Conservation (phyloP, 2,113 vertebrate genomes). For the Ageneiosus marmoratus region DNA sequence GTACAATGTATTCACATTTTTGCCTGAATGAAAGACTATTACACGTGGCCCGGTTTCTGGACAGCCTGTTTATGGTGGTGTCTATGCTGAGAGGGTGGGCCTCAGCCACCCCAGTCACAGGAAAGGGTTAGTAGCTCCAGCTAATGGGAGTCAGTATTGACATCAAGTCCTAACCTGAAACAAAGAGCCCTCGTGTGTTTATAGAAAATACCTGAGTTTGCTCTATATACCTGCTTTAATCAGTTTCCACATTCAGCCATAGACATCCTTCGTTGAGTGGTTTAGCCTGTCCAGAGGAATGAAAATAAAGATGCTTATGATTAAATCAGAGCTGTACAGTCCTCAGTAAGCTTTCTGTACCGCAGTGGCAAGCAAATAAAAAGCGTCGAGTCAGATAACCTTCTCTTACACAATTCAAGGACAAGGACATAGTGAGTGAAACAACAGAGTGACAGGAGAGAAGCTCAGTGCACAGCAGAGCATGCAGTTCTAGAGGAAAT, state of each 20-base stretch:
- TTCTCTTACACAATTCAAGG: conserved; percentile 78
- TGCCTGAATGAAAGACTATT: neutral
- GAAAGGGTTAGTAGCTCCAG: neutral
- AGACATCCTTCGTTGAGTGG: neutral
- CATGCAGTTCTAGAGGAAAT: neutral
- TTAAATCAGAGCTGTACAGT: conserved; percentile 62
- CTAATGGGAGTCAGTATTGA: neutral
- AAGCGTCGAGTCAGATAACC: conserved; percentile 80
- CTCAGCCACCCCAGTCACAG: neutral
- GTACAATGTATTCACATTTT: neutral
- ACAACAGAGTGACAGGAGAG: neutral
- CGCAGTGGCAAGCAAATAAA: conserved; percentile 78
- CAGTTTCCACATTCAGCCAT: neutral
- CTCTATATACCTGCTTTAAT: no score
- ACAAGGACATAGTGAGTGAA: conserved; percentile 70
- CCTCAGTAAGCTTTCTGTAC: conserved; percentile 65
- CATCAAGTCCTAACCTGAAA: neutral
- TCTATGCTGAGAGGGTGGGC: neutral
- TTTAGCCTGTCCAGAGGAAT: neutral
- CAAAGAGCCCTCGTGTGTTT: neutral
- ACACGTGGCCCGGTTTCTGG: neutral
- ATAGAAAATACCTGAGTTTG: neutral
- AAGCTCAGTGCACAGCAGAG: neutral
- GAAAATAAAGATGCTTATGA: neutral
- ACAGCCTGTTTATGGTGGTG: neutral